phyloP scores from a whole-genome alignment of 2,888 invertebrate genomes.

The Andrena trimmerana region DNA sequence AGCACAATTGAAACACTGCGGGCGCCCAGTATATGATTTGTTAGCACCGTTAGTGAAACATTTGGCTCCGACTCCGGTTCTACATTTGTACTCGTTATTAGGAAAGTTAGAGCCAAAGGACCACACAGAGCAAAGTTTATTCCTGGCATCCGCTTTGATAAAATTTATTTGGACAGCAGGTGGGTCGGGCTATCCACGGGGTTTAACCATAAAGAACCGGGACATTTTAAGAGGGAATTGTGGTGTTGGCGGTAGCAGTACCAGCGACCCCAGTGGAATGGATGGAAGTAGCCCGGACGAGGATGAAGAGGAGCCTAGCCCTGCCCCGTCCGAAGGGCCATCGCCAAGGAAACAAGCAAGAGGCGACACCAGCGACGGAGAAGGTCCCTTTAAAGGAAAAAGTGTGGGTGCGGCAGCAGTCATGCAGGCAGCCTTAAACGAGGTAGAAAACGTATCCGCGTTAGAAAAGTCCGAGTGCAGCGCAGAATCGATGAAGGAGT shows the following conservation, averaged over 20 bases:
- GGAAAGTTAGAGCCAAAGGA: slow-evolving; percentile 95
- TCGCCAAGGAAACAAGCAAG: slow-evolving; percentile 88
- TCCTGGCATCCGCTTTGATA: slow-evolving; percentile 94
- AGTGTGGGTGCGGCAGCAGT: slow-evolving; percentile 84
- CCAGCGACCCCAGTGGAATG: slow-evolving; percentile 82
- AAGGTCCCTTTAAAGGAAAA: slow-evolving; percentile 86
- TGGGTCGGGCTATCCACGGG: slow-evolving; percentile 82
- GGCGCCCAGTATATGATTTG: slow-evolving; percentile 96
- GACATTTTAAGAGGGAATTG: slow-evolving; percentile 77
- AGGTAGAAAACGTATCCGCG: slow-evolving; percentile 81
- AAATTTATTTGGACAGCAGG: slow-evolving; percentile 96
- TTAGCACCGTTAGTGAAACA: slow-evolving; percentile 96
- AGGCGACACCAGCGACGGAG: slow-evolving; percentile 81
- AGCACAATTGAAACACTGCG: slow-evolving; percentile 97
- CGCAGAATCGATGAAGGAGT: slow-evolving; percentile 58
- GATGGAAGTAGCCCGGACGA: slow-evolving; percentile 82
- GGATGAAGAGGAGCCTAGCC: slow-evolving; percentile 83
- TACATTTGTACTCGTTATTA: slow-evolving; percentile 95
- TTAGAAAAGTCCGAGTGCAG: slow-evolving; percentile 63
- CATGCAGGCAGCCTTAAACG: slow-evolving; percentile 85
- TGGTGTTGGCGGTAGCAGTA: slow-evolving; percentile 82
- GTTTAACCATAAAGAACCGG: slow-evolving; percentile 78
- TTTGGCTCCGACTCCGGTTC: slow-evolving; percentile 94
- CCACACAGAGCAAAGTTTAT: slow-evolving; percentile 96
- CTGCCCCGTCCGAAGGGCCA: slow-evolving; percentile 86